Evolutionary conservation across 2,113 vertebrate species (phyloP).

Genomic region (Pseudorasbora parva): DNA sequence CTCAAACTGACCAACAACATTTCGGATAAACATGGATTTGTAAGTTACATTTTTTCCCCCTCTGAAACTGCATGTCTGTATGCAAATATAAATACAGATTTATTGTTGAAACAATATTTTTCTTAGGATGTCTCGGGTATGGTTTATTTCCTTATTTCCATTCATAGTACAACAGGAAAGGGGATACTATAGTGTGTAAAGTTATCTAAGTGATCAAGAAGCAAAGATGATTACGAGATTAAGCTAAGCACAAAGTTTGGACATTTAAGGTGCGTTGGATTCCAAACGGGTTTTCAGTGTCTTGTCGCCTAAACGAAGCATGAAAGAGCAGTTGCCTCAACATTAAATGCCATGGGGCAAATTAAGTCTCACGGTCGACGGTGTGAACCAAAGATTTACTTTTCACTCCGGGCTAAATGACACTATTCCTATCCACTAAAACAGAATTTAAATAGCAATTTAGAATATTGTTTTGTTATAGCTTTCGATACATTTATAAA

Average conservation of each 20-base stretch:
- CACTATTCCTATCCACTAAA: not conserved
- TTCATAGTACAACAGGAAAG: not conserved
- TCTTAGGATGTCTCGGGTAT: not conserved
- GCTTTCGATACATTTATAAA: not conserved
- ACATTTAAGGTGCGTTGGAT: constrained; percentile 3
- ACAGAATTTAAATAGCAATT: not conserved
- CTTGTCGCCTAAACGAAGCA: constrained; percentile 43
- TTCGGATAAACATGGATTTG: constrained; percentile 96
- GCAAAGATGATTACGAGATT: constrained; percentile 8
- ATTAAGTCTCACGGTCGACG: not conserved
- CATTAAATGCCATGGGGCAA: constrained; percentile 41
- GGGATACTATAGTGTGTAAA: not conserved
- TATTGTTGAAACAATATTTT: not conserved
- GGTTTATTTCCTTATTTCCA: not conserved
- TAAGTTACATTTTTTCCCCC: constrained; percentile 75
- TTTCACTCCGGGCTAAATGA: not conserved
- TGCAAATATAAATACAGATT: not conserved
- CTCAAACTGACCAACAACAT: constrained; percentile 98
- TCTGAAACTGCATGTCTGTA: not conserved
- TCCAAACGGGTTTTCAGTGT: constrained; percentile 46
- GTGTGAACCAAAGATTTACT: not conserved
- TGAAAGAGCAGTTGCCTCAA: constrained; percentile 44
- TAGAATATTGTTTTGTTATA: not conserved
- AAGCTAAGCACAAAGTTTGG: not conserved
- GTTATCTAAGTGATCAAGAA: not conserved